A percentile compares a stretch with the other conserved stretches of the same genome.
Conservation (phyloP, 2,888 invertebrate species). For the Tetranychus truncatus region DNA sequence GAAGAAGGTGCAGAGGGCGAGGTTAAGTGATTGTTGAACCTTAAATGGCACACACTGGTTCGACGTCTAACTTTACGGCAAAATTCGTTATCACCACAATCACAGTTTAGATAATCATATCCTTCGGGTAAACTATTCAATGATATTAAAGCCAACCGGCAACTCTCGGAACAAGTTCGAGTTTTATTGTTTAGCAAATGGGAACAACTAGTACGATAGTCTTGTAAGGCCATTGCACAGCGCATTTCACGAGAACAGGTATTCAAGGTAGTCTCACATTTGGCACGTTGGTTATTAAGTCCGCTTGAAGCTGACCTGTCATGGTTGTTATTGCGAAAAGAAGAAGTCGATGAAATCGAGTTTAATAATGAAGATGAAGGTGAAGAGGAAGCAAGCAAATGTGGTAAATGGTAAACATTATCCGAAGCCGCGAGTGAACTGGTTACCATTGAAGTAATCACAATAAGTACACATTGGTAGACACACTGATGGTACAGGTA, state of each 20-base stretch:
- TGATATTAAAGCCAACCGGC: slow-evolving; percentile 18
- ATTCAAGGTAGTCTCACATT: slow-evolving; percentile 14
- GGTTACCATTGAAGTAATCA: too few species aligned
- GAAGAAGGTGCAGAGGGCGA: background rate
- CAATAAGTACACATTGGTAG: too few species aligned
- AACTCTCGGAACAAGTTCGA: slow-evolving; percentile 18
- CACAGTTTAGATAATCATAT: slow-evolving; percentile 19
- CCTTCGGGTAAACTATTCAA: slow-evolving; percentile 15
- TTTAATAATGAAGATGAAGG: too few species aligned
- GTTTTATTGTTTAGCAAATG: slow-evolving; percentile 14
- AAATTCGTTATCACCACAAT: slow-evolving; percentile 19
- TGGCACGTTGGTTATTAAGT: background rate
- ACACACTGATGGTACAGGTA: too few species aligned
- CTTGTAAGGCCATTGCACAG: slow-evolving; percentile 19
- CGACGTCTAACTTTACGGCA: slow-evolving; percentile 9
- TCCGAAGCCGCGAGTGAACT: too few species aligned
- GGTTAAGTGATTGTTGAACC: background rate
- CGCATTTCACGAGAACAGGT: slow-evolving; percentile 17
- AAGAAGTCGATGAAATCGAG: too few species aligned
- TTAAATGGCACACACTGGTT: too few species aligned
- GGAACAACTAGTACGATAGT: slow-evolving; percentile 19
- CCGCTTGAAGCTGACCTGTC: too few species aligned
- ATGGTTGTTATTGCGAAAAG: too few species aligned
- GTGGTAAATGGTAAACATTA: too few species aligned
- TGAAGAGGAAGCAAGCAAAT: too few species aligned